phyloP scores from a whole-genome alignment of 2,113 vertebrate genomes.

The Aix galericulata region DNA sequence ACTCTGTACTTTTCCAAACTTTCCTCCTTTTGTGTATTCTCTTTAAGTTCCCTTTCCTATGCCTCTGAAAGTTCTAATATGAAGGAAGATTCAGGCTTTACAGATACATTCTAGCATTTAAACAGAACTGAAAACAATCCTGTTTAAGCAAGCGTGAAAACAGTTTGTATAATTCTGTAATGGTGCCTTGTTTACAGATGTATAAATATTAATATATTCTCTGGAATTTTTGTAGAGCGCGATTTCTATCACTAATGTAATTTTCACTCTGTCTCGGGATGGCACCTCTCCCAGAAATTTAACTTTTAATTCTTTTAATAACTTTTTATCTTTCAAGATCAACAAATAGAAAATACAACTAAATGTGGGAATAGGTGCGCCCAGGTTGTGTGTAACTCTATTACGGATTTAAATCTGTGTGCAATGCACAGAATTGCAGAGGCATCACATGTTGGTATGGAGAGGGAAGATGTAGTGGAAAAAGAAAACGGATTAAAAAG shows the following conservation, averaged over 20 bases:
- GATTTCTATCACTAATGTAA: not conserved
- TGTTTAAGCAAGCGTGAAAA: not conserved
- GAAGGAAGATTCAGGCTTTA: not conserved
- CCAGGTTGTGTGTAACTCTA: not conserved
- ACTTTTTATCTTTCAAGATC: not conserved
- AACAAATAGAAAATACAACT: not conserved
- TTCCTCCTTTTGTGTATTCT: not conserved
- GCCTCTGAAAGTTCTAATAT: not conserved
- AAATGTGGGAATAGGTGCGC: not conserved
- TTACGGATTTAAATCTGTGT: not conserved
- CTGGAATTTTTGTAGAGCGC: not conserved
- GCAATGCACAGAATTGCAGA: not conserved
- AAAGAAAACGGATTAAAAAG: not conserved
- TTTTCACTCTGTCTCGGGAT: not conserved
- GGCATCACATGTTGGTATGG: not conserved
- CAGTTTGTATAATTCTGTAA: not conserved
- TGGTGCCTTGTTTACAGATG: slow-evolving; percentile 36
- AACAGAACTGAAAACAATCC: not conserved
- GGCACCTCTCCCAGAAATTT: not conserved
- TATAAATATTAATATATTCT: not conserved
- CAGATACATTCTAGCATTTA: not conserved
- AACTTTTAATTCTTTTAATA: not conserved
- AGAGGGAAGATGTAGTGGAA: not conserved
- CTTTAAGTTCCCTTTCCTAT: not conserved
- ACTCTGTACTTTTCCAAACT: not conserved